Evolutionary conservation across 1,140 invertebrate species (phyloP).

Genomic region (Cydia pomonella): DNA sequence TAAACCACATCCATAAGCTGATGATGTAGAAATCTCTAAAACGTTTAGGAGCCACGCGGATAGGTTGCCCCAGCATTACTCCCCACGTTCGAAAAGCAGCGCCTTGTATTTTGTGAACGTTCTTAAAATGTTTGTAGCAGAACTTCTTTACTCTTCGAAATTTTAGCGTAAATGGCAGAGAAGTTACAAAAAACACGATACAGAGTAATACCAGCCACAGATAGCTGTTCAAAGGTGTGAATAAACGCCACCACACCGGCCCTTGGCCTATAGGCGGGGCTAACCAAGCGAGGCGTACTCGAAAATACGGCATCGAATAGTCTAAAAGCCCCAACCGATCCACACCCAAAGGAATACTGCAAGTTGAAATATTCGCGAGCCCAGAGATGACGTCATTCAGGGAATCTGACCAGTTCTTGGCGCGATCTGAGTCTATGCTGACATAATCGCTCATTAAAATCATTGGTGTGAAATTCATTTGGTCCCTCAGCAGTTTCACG

Average conservation of each 20-base stretch:
- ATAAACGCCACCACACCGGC: slow-evolving; percentile 55
- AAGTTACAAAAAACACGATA: slow-evolving; percentile 54
- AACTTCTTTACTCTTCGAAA: slow-evolving; percentile 49
- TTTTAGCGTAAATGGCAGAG: slow-evolving; percentile 51
- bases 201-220: slow-evolving; percentile 59
- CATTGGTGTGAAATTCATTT: slow-evolving; percentile 61
- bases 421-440: slow-evolving; percentile 58
- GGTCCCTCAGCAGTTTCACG: slow-evolving; percentile 48
- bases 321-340: slow-evolving; percentile 55
- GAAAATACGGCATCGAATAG: slow-evolving; percentile 61
- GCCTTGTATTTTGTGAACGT: slow-evolving; percentile 52
- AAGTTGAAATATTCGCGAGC: slow-evolving; percentile 59
- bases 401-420: slow-evolving; percentile 61
- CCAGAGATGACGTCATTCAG: slow-evolving; percentile 60
- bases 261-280: slow-evolving; percentile 54
- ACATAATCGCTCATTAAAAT: slow-evolving; percentile 55
- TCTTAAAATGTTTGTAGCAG: slow-evolving; percentile 52
- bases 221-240: slow-evolving; percentile 63
- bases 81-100: slow-evolving; percentile 61
- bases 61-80: slow-evolving; percentile 59
- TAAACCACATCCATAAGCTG: slow-evolving; percentile 64
- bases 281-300: slow-evolving; percentile 59
- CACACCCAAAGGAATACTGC: slow-evolving; percentile 56
- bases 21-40: slow-evolving; percentile 68
- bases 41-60: slow-evolving; percentile 52